These are phyloP conservation scores for Arenaria interpres DNA, from an alignment of 2,113 vertebrate species.

Conservation along the genomic window DNA sequence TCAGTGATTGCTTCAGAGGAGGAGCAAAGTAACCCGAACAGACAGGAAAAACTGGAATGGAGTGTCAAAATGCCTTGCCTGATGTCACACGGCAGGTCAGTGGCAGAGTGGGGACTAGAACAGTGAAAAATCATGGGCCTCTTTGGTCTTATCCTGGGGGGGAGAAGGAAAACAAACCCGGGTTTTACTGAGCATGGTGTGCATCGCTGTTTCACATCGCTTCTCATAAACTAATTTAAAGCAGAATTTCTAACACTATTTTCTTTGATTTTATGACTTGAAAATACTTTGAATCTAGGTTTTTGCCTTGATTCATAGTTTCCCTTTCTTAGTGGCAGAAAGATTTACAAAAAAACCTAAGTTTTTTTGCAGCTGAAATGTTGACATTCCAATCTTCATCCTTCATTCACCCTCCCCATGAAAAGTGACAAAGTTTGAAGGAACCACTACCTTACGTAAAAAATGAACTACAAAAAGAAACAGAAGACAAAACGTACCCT, in stretches of 20 bases:
- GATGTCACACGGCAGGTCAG: not conserved
- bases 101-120: not conserved
- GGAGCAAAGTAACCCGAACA: not conserved
- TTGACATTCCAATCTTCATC: not conserved
- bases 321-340: not conserved
- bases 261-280: not conserved
- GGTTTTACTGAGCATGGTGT: fast-evolving
- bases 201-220: not conserved
- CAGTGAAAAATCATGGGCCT: not conserved
- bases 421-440: not conserved
- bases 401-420: not conserved
- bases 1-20: not conserved
- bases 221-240: not conserved
- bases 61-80: not conserved
- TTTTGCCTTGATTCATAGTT: not conserved
- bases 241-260: not conserved
- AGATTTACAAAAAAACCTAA: not conserved
- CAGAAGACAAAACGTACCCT: not conserved
- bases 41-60: not conserved
- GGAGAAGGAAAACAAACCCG: not conserved
- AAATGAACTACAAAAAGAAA: not conserved
- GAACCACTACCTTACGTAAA: not conserved
- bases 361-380: not conserved
- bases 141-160: not conserved
- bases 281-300: not conserved